Evolutionary conservation across 37 sponge, comb jelly and placozoan genomes (phyloP), one percentile per base, ranked within the genome.

Genomic region (Bolinopsis microptera): DNA sequence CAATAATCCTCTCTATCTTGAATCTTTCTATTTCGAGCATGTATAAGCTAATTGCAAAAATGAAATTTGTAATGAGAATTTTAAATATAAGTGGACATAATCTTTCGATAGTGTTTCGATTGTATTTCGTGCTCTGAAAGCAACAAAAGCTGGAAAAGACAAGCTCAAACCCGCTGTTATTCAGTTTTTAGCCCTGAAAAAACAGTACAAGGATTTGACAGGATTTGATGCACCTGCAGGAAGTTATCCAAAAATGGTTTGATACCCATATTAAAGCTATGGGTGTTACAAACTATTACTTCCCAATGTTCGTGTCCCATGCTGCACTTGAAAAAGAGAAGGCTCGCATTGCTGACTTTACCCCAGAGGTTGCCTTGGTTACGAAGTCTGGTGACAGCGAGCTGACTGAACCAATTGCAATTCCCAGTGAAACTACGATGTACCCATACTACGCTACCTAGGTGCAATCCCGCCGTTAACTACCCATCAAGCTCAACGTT

Each of bases 311-410:
- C 95, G 99, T 99, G 30, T 99, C 99, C 27, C 92, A 95, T 25
- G 76, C 94, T 38, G 99, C 99, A 21, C 95, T 99, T 0, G 98
- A 99, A 83, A 95, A 92, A 69, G 99, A 99, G 95, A 96, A 99
- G 93, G 93, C 95, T 24, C 99, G 97, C 92, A 97, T 99, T 88
- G 97, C 93, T 2, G 99, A 99, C 93, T 99, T 99, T 96, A 98
- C 99, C 1, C 99, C 99, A 37, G 99, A 99, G 95, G 99, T 99
- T 92, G 99, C 99, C 93, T 99, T 97, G 99, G 99, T 99, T 21
- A 99, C 99, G 23, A 95, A 94, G 82, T 97, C 97, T 72, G 99
- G 99, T 48, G 76, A 94, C 21, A 94, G 98, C 13, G 99, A 97
- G n/a, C 92, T 99, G 67, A 96, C 96, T 0, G 97, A 97, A 83